Conservation (phyloP, 2,888 invertebrate genomes). For the Apamea sordens region DNA sequence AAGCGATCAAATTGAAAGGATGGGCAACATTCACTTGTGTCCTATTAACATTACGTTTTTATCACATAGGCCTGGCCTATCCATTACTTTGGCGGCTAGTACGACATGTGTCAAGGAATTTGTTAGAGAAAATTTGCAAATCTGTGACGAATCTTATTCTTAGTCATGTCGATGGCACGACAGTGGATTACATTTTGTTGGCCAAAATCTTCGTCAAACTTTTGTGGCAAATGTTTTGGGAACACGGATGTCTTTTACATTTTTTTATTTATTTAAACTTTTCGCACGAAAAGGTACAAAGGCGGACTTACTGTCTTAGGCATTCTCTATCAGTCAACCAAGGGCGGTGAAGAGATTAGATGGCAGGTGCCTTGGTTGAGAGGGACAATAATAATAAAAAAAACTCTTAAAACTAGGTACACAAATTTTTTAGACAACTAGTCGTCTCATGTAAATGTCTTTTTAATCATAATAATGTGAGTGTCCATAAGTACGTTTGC, state of each 20-base stretch:
- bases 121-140: neutral
- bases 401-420: no score
- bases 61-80: slow-evolving; percentile 8
- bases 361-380: no score
- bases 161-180: neutral
- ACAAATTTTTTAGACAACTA: no score
- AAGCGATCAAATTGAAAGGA: slow-evolving; percentile 37
- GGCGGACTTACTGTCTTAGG: no score
- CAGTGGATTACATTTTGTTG: neutral
- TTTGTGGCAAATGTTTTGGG: neutral
- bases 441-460: slow-evolving; percentile 1
- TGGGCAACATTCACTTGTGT: slow-evolving; percentile 48
- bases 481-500: neutral
- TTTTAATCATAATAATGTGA: neutral
- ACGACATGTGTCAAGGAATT: slow-evolving; percentile 3
- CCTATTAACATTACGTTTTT: slow-evolving; percentile 38
- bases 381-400: no score
- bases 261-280: neutral
- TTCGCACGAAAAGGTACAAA: no score
- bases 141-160: neutral
- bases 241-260: neutral
- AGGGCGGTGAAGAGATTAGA: no score
- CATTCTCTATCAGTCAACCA: no score
- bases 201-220: neutral
- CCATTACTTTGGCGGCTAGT: neutral